Conservation (phyloP, 2,888 invertebrate genomes). For the Philhelius pedissequus region DNA sequence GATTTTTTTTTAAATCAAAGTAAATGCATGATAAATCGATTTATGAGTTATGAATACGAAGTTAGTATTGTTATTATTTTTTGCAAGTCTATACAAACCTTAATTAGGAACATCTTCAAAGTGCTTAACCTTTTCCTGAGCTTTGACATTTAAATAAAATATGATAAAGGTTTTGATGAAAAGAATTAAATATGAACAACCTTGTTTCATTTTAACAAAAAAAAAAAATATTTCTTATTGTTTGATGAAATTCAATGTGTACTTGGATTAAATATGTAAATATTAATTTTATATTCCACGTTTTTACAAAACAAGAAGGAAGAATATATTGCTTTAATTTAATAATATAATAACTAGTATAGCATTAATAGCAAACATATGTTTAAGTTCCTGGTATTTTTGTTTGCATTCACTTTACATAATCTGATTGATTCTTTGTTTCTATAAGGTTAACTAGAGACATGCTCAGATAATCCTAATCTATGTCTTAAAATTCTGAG, state of each 20-base stretch:
- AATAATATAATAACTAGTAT: background rate
- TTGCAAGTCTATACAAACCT: background rate
- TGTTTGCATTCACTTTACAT: too few relatives aligned
- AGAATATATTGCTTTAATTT: background rate
- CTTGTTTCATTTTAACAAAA: background rate
- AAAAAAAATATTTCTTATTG: background rate
- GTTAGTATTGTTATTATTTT: background rate
- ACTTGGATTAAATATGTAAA: background rate
- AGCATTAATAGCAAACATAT: background rate
- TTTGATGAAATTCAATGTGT: background rate
- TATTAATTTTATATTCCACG: background rate
- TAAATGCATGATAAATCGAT: background rate
- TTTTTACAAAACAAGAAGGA: background rate
- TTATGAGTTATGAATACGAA: background rate
- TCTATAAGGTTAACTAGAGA: too few relatives aligned
- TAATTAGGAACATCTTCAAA: background rate
- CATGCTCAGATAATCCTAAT: too few relatives aligned
- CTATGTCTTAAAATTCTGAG: too few relatives aligned
- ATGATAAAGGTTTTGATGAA: background rate
- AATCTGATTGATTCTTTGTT: too few relatives aligned
- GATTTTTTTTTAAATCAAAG: background rate
- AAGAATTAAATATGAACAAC: background rate
- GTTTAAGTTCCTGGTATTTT: background rate
- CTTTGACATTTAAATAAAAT: background rate
- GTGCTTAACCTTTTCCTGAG: background rate